phyloP scores from a whole-genome alignment of 2,888 invertebrate genomes.

The Coecobrya sp. region DNA sequence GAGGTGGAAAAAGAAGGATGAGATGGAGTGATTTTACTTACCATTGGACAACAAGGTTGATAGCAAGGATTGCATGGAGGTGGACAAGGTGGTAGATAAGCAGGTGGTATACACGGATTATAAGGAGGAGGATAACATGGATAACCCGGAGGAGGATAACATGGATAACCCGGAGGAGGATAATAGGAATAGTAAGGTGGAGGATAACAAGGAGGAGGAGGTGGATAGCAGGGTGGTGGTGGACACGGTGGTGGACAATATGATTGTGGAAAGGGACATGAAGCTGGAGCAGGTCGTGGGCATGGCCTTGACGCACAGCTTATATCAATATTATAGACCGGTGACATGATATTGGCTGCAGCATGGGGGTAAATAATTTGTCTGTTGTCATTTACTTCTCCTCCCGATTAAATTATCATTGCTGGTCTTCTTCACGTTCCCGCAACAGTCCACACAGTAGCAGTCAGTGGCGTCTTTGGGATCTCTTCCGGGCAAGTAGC shows the following conservation, averaged over 20 bases:
- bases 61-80: slow-evolving; percentile 56
- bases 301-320: slow-evolving; percentile 36
- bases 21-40: no score
- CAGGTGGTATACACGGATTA: no score
- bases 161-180: no score
- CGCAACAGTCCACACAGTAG: slow-evolving; percentile 72
- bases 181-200: no score
- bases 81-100: slow-evolving; percentile 8
- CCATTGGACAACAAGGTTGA: slow-evolving; percentile 34
- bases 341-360: slow-evolving; percentile 82
- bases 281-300: slow-evolving; percentile 3
- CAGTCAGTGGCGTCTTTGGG: slow-evolving; percentile 56
- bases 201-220: background rate
- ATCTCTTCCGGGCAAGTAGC: slow-evolving; percentile 70
- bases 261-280: slow-evolving; percentile 20
- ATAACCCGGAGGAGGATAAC: slow-evolving; percentile 26
- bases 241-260: slow-evolving; percentile 39
- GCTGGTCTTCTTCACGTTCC: slow-evolving; percentile 61
- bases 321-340: no score
- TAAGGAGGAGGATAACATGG: slow-evolving; percentile 36
- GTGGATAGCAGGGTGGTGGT: background rate
- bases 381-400: background rate
- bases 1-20: no score
- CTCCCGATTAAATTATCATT: slow-evolving; percentile 24
- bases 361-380: slow-evolving; percentile 74